Percentiles rank a stretch among this genome's conserved stretches.
These are phyloP conservation scores for Parotocinclus haroldoi DNA, from an alignment of 2,797 vertebrate genomes.

Conservation along the genomic window DNA sequence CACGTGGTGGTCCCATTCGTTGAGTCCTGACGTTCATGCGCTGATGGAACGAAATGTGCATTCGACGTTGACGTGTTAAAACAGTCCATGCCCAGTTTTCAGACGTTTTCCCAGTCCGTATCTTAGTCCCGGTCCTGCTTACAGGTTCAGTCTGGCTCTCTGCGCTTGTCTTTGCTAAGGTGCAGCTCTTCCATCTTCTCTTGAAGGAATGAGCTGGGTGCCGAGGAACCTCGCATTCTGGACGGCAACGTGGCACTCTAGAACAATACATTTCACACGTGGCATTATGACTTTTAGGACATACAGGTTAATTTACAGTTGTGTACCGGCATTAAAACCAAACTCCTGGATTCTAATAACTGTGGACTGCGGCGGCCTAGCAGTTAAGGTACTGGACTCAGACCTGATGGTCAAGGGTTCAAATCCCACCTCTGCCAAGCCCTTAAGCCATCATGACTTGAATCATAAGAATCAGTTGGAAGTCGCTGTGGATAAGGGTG, in stretches of 20 bases:
- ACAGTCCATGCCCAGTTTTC: constrained; percentile 12
- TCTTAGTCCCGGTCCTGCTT: background rate
- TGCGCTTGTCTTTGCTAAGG: constrained; percentile 72
- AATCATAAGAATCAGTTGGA: too few relatives aligned
- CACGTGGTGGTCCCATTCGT: background rate
- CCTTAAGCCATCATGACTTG: too few relatives aligned
- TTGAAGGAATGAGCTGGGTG: constrained; percentile 66
- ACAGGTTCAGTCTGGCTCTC: constrained; percentile 68
- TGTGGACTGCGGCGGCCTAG: too few relatives aligned
- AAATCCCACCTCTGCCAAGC: too few relatives aligned
- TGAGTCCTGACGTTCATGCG: constrained; percentile 22
- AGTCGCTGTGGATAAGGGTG: too few relatives aligned
- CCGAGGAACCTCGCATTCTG: constrained; percentile 64
- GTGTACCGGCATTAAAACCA: too few relatives aligned
- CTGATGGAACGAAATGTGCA: constrained; percentile 14
- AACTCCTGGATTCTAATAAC: too few relatives aligned
- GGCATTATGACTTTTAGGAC: too few relatives aligned
- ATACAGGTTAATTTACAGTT: too few relatives aligned
- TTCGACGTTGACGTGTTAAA: constrained; percentile 8
- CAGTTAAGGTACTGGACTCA: too few relatives aligned
- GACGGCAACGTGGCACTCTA: constrained; percentile 41
- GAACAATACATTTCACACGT: constrained; percentile 7
- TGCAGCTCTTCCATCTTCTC: constrained; percentile 76
- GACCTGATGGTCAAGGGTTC: too few relatives aligned
- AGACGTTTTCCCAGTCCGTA: background rate